Evolutionary conservation across 2,797 vertebrate genomes (phyloP), one percentile per base, ranked within the genome.

Genomic region (Acanthornis magna): DNA sequence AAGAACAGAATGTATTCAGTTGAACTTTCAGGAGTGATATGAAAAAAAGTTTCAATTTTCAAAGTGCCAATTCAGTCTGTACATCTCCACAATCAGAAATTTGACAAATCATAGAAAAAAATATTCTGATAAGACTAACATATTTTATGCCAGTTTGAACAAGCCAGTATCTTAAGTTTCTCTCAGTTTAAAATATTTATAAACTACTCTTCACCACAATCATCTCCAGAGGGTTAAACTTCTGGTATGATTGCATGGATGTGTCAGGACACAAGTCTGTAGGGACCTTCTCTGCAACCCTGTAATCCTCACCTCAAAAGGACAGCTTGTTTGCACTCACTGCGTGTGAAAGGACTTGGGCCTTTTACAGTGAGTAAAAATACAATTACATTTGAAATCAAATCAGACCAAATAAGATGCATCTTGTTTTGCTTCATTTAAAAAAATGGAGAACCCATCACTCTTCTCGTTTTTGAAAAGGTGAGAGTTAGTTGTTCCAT

Each of bases 391-490:
- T 77, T 7, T 68, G 45, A 71, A 92, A 91, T 74, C 14, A 80
- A 89, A 82, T 67, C 32, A 87, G 71, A 55, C 22, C 47, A 81
- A 62, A 34, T 48, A 53, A 71, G 36, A 88, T 2, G 1, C 1
- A 6, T 20, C 29, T 66, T 32, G 22, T 50, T 85, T 93, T 83
- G 61, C 74, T 92, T 89, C 63, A 91, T 77, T 38, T 38, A 71
- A 92, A 94, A 94, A 92, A 77, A 80, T 83, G 13, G 50, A 94
- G 50, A 94, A 58, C 32, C 20, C 45, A 36, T 88, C 65, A 88
- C 32, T 70, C 67, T 79, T 77, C 72, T 79, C 51, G 43, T 36
- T 88, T 96, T 85, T 38, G 58, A 67, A 91, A 74, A 67, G 7
- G 45, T 74, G 42, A 83, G 45, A 85, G 17, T 16, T 45, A 55